Conservation (phyloP, 2,797 vertebrate species). For the Chaetodon trifasciatus region DNA sequence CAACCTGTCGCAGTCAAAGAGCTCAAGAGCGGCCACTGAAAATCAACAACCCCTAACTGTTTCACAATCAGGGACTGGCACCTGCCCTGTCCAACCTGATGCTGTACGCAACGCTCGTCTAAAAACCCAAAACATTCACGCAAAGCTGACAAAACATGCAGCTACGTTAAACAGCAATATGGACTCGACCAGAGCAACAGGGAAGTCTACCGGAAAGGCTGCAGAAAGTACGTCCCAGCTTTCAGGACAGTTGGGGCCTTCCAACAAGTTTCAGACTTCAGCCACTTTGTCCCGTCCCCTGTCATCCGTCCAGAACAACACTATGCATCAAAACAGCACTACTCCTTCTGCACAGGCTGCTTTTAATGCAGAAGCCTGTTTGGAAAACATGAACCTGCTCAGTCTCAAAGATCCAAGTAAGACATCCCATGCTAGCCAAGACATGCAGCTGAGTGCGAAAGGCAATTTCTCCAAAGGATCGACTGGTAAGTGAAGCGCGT, state of each 20-base stretch:
- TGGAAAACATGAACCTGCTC: constrained; percentile 69
- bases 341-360: constrained; percentile 43
- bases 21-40: constrained; percentile 34
- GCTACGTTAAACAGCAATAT: not conserved
- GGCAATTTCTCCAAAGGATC: constrained; percentile 37
- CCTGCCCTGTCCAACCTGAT: constrained; percentile 20
- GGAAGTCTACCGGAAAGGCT: constrained; percentile 15
- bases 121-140: constrained; percentile 44
- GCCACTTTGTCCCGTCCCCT: constrained; percentile 28
- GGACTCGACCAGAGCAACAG: not conserved
- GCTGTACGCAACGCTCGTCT: constrained; percentile 15
- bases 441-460: not conserved
- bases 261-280: constrained; percentile 45
- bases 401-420: constrained; percentile 70
- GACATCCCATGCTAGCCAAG: constrained; percentile 10
- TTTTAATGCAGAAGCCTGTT: constrained; percentile 51
- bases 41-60: constrained; percentile 24
- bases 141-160: constrained; percentile 40
- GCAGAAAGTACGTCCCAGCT: constrained; percentile 24
- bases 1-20: constrained; percentile 76
- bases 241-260: constrained; percentile 19
- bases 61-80: constrained; percentile 22
- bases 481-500: constrained; percentile 60
- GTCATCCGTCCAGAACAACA: constrained; percentile 44
- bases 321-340: constrained; percentile 35